Evolutionary conservation across 2,113 vertebrate species (phyloP).

Genomic region (Pterophyllum scalare): DNA sequence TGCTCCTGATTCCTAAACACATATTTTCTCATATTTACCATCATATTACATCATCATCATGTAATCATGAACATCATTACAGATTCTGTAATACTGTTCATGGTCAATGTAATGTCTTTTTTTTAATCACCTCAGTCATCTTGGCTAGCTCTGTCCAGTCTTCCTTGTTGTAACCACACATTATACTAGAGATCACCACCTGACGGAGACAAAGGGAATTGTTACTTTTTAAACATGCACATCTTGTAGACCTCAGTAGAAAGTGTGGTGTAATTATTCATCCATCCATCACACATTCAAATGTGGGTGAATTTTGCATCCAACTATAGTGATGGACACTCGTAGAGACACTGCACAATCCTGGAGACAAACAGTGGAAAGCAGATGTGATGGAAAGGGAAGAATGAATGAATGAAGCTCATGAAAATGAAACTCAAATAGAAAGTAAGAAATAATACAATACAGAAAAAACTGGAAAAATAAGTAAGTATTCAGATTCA

Average conservation of each 20-base stretch:
- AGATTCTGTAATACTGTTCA: neutral
- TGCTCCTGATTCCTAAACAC: slow-evolving; percentile 87
- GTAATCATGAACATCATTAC: too few species aligned
- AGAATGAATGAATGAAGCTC: neutral
- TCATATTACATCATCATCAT: neutral
- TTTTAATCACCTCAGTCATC: slow-evolving; percentile 87
- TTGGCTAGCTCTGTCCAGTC: slow-evolving; percentile 90
- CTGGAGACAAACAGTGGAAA: neutral
- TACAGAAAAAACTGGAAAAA: neutral
- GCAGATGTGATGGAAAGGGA: neutral
- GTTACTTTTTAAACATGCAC: neutral
- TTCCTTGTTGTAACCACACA: slow-evolving; percentile 89
- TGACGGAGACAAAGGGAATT: slow-evolving; percentile 49
- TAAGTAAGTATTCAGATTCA: neutral
- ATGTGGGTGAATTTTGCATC: neutral
- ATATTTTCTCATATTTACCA: neutral
- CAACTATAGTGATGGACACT: neutral
- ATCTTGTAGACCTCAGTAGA: too few species aligned
- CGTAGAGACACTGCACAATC: neutral
- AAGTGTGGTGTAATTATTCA: too few species aligned
- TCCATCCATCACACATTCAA: neutral
- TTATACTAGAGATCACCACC: slow-evolving; percentile 92
- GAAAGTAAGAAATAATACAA: neutral
- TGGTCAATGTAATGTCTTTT: neutral
- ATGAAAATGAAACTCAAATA: neutral